These are phyloP conservation scores for Diaprepes abbreviatus DNA, from an alignment of 2,888 invertebrate species.

Conservation along the genomic window DNA sequence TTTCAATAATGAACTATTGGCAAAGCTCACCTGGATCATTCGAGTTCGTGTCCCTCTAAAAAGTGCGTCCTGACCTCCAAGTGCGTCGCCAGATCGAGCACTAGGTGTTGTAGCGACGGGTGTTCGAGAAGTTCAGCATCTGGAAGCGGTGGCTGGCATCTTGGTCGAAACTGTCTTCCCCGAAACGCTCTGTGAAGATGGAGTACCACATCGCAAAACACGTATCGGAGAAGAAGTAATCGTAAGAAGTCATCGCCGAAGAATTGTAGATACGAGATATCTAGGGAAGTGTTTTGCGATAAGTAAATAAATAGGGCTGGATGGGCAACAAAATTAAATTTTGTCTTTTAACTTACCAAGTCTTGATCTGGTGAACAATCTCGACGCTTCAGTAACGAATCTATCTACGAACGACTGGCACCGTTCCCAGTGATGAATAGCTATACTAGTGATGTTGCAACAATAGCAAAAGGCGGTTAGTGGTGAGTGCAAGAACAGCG, in stretches of 20 bases:
- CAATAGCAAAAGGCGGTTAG: conserved; percentile 92
- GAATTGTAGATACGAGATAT: conserved; percentile 83
- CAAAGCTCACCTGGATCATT: conserved; percentile 69
- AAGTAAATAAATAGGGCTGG: no score
- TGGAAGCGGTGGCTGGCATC: conserved; percentile 88
- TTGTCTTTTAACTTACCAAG: conserved; percentile 79
- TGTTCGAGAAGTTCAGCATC: conserved; percentile 90
- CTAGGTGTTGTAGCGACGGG: conserved; percentile 81
- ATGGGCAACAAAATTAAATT: no score
- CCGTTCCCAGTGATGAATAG: conserved; percentile 91
- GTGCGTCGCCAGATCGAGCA: conserved; percentile 86
- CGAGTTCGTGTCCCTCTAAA: conserved; percentile 74
- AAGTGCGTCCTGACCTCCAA: conserved; percentile 86
- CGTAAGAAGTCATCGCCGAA: conserved; percentile 96
- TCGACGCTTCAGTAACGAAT: conserved; percentile 90
- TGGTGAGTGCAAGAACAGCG: conserved; percentile 95
- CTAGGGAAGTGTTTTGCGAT: no score
- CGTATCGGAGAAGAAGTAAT: conserved; percentile 87
- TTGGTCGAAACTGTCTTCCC: conserved; percentile 87
- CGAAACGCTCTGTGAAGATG: conserved; percentile 89
- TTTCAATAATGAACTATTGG: no score
- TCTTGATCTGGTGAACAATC: conserved; percentile 84
- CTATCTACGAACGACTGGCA: conserved; percentile 90
- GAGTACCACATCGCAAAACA: conserved; percentile 93
- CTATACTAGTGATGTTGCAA: conserved; percentile 88